A percentile compares a stretch with the other conserved stretches of the same genome.
Conservation (phyloP, 2,797 vertebrate genomes). For the Choloepus didactylus region DNA sequence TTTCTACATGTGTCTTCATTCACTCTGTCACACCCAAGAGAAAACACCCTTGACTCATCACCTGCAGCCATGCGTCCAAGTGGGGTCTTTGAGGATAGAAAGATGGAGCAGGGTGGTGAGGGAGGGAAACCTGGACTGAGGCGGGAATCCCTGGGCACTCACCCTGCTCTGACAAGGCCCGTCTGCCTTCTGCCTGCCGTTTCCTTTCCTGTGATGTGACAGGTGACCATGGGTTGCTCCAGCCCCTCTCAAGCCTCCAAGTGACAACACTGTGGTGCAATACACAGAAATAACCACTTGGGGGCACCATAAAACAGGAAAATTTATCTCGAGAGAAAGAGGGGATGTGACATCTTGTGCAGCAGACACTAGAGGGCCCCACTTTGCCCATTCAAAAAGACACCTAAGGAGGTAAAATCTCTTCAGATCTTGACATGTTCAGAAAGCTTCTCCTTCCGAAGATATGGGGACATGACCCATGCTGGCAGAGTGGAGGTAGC, state of each 20-base stretch:
- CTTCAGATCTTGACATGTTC: background rate
- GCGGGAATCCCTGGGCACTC: rapidly evolving
- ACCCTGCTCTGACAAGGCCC: background rate
- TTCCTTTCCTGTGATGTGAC: background rate
- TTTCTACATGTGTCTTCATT: background rate
- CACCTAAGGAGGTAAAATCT: background rate
- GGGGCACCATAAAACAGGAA: conserved; percentile 51
- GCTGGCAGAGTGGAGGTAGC: background rate
- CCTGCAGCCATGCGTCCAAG: background rate
- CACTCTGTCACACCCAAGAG: background rate
- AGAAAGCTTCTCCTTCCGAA: background rate
- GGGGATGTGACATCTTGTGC: background rate
- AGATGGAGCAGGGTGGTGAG: rapidly evolving
- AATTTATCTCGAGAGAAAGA: background rate
- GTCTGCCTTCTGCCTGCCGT: background rate
- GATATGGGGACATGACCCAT: background rate
- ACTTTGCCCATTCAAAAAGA: background rate
- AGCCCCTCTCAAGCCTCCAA: background rate
- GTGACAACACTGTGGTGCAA: background rate
- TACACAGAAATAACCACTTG: conserved; percentile 35
- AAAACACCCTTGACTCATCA: background rate
- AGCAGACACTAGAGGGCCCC: conserved; percentile 6
- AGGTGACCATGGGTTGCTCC: background rate
- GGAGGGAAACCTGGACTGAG: background rate
- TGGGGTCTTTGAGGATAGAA: background rate